Conservation (phyloP, 2,888 invertebrate genomes). For the Neelides folsomi region DNA sequence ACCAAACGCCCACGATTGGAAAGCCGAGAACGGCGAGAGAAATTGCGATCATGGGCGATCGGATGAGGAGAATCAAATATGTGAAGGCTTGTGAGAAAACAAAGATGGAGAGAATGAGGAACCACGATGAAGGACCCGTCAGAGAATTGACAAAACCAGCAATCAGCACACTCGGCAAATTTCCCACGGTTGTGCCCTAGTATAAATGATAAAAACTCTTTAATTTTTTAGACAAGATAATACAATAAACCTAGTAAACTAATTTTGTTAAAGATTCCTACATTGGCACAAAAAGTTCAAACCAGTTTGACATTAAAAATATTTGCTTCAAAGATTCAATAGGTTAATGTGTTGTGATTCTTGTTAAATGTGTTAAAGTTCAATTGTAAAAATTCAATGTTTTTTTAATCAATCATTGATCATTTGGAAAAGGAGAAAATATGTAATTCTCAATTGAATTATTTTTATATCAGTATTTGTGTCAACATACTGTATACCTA, state of each 20-base stretch:
- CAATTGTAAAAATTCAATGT: no score
- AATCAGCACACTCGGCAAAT: conserved; percentile 5
- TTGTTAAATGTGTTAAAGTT: no score
- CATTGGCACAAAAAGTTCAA: neutral
- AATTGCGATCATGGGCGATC: conserved; percentile 18
- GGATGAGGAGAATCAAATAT: conserved; percentile 15
- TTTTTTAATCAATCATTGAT: no score
- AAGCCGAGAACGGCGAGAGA: conserved; percentile 14
- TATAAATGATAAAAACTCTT: conserved; percentile 5
- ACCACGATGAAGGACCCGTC: conserved; percentile 5
- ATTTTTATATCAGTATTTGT: no score
- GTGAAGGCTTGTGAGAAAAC: conserved; percentile 19
- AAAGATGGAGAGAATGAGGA: conserved; percentile 12
- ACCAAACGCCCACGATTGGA: conserved; percentile 20
- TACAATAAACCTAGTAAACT: no score
- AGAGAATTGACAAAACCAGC: conserved; percentile 6
- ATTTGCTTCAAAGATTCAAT: no score
- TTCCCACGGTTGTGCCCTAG: conserved; percentile 12
- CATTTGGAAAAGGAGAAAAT: no score
- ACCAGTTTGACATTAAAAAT: no score
- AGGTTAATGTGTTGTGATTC: no score
- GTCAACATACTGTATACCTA: no score
- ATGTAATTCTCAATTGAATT: no score
- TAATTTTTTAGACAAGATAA: neutral
- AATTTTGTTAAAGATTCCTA: neutral